Conservation (phyloP, 2,888 invertebrate species). For the Timema podura region DNA sequence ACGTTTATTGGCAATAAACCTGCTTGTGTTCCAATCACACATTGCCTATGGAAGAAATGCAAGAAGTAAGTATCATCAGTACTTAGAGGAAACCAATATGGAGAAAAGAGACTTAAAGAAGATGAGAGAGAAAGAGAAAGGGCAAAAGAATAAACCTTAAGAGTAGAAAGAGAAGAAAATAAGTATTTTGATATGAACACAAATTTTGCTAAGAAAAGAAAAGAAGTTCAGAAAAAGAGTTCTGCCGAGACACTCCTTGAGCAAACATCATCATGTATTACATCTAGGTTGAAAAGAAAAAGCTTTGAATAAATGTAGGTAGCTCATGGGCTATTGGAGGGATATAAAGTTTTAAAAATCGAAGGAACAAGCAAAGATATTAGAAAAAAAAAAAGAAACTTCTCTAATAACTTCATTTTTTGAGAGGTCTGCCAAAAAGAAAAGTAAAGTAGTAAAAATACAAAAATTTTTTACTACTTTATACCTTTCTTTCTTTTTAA, state of each 20-base stretch:
- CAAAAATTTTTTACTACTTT: no score
- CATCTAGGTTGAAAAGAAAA: not conserved
- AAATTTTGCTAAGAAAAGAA: slow-evolving; percentile 8
- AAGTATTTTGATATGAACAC: slow-evolving; percentile 1
- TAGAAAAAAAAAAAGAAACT: not conserved
- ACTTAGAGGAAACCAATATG: not conserved
- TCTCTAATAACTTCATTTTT: slow-evolving; percentile 2
- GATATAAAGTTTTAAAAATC: not conserved
- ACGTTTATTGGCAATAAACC: slow-evolving; percentile 1
- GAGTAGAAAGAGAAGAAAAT: not conserved
- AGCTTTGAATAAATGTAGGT: not conserved
- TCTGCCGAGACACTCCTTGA: not conserved
- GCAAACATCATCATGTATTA: not conserved
- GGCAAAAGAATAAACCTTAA: not conserved
- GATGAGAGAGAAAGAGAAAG: not conserved
- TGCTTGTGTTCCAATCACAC: slow-evolving; percentile 14
- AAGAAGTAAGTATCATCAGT: slow-evolving; percentile 1
- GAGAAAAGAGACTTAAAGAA: slow-evolving; percentile 8
- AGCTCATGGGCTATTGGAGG: not conserved
- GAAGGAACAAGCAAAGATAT: not conserved
- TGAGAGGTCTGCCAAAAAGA: not conserved
- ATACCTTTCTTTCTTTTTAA: no score
- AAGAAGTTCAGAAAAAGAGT: not conserved
- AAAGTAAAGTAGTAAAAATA: not conserved
- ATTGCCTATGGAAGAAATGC: not conserved